phyloP scores from a whole-genome alignment of 2,888 invertebrate genomes.

The Platypus cylindrus region DNA sequence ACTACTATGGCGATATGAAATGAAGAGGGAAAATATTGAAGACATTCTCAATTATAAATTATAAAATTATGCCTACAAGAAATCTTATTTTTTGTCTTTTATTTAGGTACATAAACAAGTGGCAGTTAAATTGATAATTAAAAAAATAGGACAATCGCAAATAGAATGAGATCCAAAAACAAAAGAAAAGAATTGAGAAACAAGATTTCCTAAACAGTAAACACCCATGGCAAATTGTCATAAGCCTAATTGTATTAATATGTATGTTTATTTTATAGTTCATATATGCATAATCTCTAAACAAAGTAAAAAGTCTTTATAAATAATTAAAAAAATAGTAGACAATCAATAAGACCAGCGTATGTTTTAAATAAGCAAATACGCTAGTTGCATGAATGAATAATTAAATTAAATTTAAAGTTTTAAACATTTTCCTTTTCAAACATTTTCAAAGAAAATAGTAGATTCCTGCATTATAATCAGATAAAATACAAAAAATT shows the following conservation, averaged over 20 bases:
- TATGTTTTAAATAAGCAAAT: no score
- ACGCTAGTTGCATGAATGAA: no score
- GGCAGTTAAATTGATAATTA: constrained; percentile 9
- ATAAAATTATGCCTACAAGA: not conserved
- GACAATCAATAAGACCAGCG: no score
- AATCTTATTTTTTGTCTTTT: constrained; percentile 4
- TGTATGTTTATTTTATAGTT: no score
- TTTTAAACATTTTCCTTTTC: no score
- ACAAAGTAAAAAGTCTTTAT: no score
- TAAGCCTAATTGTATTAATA: no score
- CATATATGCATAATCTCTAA: no score
- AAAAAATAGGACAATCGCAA: constrained; percentile 7
- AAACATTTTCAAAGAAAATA: no score
- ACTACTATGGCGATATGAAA: constrained; percentile 27
- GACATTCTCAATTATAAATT: constrained; percentile 1
- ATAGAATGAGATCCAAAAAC: constrained; percentile 31
- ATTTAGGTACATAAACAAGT: constrained; percentile 8
- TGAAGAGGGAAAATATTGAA: constrained; percentile 2
- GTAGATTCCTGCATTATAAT: no score
- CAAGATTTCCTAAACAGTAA: constrained; percentile 30
- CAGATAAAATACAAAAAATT: constrained; percentile 32
- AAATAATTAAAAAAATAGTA: no score
- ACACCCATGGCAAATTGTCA: constrained; percentile 30
- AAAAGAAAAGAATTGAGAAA: constrained; percentile 21
- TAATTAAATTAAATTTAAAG: no score